Evolutionary conservation across 2,888 invertebrate species (phyloP).

Genomic region (Zootermopsis nevadensis): DNA sequence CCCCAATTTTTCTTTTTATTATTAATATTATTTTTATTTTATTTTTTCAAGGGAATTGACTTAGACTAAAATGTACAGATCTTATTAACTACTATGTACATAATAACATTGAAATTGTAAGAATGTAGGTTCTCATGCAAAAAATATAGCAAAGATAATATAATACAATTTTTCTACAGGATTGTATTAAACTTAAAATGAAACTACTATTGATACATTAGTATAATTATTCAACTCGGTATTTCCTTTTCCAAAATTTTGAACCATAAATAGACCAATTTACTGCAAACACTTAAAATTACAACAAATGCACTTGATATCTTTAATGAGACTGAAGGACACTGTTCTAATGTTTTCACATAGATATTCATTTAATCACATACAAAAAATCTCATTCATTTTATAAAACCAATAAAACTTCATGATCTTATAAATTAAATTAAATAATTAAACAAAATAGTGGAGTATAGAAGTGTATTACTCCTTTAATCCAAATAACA

Average conservation of each 20-base stretch:
- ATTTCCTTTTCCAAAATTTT: neutral
- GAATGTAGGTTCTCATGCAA: neutral
- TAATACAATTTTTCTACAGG: neutral
- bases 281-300: neutral
- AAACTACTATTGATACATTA: neutral
- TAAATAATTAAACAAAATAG: too few relatives aligned
- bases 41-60: neutral
- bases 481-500: too few relatives aligned
- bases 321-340: neutral
- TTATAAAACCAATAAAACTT: too few relatives aligned
- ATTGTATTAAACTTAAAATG: neutral
- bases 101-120: neutral
- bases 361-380: neutral
- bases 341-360: neutral
- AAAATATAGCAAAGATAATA: neutral
- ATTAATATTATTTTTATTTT: too few relatives aligned
- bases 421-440: too few relatives aligned
- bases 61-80: constrained; percentile 13
- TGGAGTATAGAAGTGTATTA: too few relatives aligned
- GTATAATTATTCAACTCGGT: neutral
- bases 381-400: too few relatives aligned
- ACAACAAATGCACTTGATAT: neutral
- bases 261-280: neutral
- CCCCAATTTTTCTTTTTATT: too few relatives aligned
- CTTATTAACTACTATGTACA: constrained; percentile 9